Percentiles rank a stretch among this genome's conserved stretches.
Conservation (phyloP, 1,140 invertebrate genomes). For the Ostrea edulis region DNA sequence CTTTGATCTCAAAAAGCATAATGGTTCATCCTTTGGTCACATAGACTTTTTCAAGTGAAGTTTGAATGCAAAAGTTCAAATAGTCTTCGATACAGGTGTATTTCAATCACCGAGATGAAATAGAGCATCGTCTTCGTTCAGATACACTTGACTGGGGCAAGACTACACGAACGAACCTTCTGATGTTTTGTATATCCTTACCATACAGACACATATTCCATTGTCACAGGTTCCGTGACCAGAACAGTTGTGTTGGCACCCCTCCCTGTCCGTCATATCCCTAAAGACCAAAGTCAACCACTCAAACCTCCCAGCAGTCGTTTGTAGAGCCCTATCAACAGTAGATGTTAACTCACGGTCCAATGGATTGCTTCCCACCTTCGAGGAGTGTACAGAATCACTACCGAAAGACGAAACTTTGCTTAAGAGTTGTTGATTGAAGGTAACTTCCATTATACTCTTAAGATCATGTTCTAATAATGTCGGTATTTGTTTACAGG, state of each 20-base stretch:
- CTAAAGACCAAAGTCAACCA: slow-evolving; percentile 20
- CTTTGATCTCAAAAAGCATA: too few species aligned
- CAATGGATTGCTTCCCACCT: background rate
- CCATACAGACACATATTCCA: slow-evolving; percentile 94
- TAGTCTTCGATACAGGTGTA: too few species aligned
- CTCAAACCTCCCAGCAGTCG: background rate
- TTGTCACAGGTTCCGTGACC: slow-evolving; percentile 95
- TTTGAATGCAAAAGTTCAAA: too few species aligned
- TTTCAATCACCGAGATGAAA: too few species aligned
- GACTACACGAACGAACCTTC: too few species aligned
- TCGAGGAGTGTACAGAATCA: background rate
- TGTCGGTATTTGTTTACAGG: slow-evolving; percentile 11
- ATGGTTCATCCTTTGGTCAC: too few species aligned
- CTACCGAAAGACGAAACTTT: background rate
- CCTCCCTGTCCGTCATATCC: slow-evolving; percentile 26
- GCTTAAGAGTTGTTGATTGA: background rate
- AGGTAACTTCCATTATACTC: background rate
- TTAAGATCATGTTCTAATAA: background rate
- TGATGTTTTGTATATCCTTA: slow-evolving; percentile 78
- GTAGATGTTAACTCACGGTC: background rate
- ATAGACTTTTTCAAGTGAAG: too few species aligned
- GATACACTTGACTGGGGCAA: too few species aligned
- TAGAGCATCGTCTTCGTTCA: too few species aligned
- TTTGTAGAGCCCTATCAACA: background rate
- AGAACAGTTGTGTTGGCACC: slow-evolving; percentile 85